Conservation (phyloP, 2,113 vertebrate species). For the Urocitellus parryii region DNA sequence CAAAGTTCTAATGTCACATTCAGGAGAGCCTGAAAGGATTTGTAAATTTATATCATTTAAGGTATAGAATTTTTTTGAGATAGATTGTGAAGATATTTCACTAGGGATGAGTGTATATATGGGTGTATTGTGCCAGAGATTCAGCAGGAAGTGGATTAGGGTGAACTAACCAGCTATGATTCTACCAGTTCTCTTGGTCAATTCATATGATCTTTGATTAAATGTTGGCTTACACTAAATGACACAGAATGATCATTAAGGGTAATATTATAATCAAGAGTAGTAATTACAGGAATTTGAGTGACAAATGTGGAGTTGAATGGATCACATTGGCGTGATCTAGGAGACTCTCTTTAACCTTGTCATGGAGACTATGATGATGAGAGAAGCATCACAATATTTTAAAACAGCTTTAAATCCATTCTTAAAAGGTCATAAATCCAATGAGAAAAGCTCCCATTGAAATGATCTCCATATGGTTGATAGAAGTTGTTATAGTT, state of each 20-base stretch:
- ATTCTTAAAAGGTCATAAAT: slow-evolving; percentile 11
- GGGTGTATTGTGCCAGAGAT: not conserved
- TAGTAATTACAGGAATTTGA: not conserved
- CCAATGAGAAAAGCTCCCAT: not conserved
- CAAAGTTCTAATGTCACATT: not conserved
- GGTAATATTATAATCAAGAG: not conserved
- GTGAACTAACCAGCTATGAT: not conserved
- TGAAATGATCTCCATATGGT: not conserved
- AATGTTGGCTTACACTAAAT: not conserved
- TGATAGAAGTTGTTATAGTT: not conserved
- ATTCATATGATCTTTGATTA: not conserved
- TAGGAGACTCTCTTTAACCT: too few relatives aligned
- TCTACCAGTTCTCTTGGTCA: slow-evolving; percentile 6
- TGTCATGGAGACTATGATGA: too few relatives aligned
- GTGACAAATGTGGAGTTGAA: not conserved
- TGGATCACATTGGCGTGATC: not conserved
- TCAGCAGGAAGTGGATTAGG: not conserved
- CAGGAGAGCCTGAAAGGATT: not conserved
- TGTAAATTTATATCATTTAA: not conserved
- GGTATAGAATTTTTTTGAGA: not conserved
- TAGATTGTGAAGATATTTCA: slow-evolving; percentile 19
- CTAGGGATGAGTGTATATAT: not conserved
- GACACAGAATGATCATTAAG: not conserved
- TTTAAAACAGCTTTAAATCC: not conserved
- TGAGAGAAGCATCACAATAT: too few relatives aligned